phyloP scores from a whole-genome alignment of 2,113 vertebrate species.

The Muntiacus reevesi region DNA sequence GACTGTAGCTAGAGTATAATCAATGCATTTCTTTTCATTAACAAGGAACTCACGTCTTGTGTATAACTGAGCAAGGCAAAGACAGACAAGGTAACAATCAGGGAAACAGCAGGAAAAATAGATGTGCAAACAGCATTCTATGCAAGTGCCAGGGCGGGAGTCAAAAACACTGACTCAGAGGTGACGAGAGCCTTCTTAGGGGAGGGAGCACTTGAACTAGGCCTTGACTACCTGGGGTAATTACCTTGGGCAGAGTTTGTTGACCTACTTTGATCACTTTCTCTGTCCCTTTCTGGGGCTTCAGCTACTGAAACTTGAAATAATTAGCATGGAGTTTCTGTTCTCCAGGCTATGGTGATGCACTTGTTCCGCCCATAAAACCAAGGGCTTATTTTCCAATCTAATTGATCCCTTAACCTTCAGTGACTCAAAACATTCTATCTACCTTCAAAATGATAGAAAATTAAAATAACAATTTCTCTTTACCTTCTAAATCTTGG shows the following conservation, averaged over 20 bases:
- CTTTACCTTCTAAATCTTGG: conserved; percentile 70
- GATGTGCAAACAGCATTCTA: background rate
- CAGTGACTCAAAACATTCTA: conserved; percentile 61
- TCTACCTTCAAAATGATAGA: conserved; percentile 27
- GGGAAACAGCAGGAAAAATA: background rate
- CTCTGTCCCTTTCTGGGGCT: background rate
- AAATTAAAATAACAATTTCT: conserved; percentile 70
- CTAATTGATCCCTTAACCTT: conserved; percentile 66
- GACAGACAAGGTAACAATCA: background rate
- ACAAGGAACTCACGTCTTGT: background rate
- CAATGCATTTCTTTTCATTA: background rate
- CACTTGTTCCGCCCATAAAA: background rate
- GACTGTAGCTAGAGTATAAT: background rate
- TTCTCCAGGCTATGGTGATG: background rate
- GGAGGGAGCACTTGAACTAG: background rate
- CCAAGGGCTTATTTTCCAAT: conserved; percentile 39
- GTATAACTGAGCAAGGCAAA: background rate
- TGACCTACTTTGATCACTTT: background rate
- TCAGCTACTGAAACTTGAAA: conserved; percentile 9
- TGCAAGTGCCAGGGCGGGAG: background rate
- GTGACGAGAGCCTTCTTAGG: background rate
- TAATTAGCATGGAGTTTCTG: conserved; percentile 36
- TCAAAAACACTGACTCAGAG: background rate
- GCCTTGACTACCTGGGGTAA: background rate
- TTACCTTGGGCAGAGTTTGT: background rate